Evolutionary conservation across 2,888 invertebrate species (phyloP).

Genomic region (Psococerastis gibbosa): DNA sequence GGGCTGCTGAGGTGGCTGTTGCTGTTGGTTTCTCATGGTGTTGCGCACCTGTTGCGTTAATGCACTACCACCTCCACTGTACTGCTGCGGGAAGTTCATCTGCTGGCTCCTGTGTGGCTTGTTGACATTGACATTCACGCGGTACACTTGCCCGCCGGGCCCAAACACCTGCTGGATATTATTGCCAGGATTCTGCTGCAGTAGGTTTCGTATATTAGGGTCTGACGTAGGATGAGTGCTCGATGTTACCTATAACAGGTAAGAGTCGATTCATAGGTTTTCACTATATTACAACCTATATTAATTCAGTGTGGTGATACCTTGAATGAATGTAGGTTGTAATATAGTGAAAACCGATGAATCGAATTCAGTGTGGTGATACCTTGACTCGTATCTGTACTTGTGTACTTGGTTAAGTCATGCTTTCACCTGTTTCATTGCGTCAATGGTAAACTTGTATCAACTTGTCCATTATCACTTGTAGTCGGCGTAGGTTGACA

Average conservation of each 20-base stretch:
- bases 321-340: no score
- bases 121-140: slow-evolving; percentile 2
- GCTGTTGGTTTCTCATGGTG: slow-evolving; percentile 16
- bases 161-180: slow-evolving; percentile 2
- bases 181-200: neutral
- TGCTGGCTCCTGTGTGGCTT: slow-evolving; percentile 4
- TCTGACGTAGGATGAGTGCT: slow-evolving; percentile 7
- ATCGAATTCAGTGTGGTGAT: no score
- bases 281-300: no score
- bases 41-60: slow-evolving; percentile 7
- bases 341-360: no score
- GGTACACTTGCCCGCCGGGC: slow-evolving; percentile 4
- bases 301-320: no score
- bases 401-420: no score
- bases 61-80: neutral
- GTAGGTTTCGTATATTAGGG: slow-evolving; percentile 6
- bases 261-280: no score
- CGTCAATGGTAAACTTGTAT: no score
- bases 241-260: slow-evolving; percentile 7
- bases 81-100: neutral
- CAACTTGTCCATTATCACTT: no score
- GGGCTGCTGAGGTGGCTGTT: slow-evolving; percentile 14
- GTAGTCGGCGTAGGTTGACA: no score
- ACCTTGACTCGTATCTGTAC: no score
- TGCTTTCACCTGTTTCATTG: no score